Conservation (phyloP, 2,113 vertebrate genomes). For the Cromileptes altivelis region DNA sequence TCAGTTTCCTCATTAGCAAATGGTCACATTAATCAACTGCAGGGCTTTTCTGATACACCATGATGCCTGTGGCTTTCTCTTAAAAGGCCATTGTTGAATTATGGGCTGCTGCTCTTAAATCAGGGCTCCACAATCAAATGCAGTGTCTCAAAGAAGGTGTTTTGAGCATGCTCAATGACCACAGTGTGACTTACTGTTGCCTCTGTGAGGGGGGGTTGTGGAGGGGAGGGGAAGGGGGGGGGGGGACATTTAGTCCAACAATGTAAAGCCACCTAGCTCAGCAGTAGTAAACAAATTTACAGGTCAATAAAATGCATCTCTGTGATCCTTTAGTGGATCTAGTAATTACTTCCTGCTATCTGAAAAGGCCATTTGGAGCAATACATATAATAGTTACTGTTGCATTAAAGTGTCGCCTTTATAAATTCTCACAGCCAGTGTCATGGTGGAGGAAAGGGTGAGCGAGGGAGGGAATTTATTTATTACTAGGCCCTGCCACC, state of each 20-base stretch:
- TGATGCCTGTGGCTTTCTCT: slow-evolving; percentile 18
- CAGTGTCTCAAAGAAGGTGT: slow-evolving; percentile 44
- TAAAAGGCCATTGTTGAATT: slow-evolving; percentile 25
- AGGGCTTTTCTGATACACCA: background rate
- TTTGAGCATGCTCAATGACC: slow-evolving; percentile 71
- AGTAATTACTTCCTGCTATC: slow-evolving; percentile 31
- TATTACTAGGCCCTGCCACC: slow-evolving; percentile 35
- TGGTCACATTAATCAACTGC: slow-evolving; percentile 36
- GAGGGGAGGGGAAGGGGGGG: background rate
- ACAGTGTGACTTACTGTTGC: slow-evolving; percentile 47
- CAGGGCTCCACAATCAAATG: slow-evolving; percentile 57
- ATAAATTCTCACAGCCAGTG: slow-evolving; percentile 28
- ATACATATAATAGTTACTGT: slow-evolving; percentile 26
- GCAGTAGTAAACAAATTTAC: slow-evolving; percentile 33
- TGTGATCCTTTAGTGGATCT: slow-evolving; percentile 27
- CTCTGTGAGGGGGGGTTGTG: background rate
- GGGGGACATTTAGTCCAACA: slow-evolving; percentile 39
- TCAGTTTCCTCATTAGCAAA: slow-evolving; percentile 48
- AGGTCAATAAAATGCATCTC: slow-evolving; percentile 30
- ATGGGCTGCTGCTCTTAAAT: slow-evolving; percentile 39
- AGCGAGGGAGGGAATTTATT: slow-evolving; percentile 20
- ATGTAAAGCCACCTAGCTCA: slow-evolving; percentile 35
- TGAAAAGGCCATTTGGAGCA: slow-evolving; percentile 36
- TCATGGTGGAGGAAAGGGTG: background rate
- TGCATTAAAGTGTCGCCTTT: slow-evolving; percentile 40